A percentile compares a stretch with the other conserved stretches of the same genome.
phyloP scores from a whole-genome alignment of 2,113 vertebrate species.

The Rhinichthys klamathensis region DNA sequence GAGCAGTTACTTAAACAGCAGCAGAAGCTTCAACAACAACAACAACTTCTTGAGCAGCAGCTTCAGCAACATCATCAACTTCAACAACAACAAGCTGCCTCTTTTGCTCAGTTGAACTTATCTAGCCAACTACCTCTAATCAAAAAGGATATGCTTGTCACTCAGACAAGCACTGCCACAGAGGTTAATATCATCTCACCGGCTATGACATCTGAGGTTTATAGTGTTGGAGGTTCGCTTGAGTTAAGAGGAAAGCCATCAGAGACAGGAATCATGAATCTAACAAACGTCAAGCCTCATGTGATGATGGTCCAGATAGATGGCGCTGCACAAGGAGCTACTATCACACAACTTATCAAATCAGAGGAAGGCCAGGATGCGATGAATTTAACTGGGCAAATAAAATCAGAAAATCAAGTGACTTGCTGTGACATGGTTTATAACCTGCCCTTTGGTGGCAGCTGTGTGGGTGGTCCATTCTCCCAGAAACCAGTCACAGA shows the following conservation, averaged over 20 bases:
- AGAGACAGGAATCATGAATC: conserved; percentile 70
- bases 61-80: conserved; percentile 78
- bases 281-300: conserved; percentile 81
- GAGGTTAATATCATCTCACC: conserved; percentile 73
- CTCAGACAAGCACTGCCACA: conserved; percentile 78
- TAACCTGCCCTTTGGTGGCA: conserved; percentile 90
- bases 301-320: conserved; percentile 91
- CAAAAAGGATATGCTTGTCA: conserved; percentile 88
- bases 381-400: conserved; percentile 84
- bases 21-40: conserved; percentile 78
- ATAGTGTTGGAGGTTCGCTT: conserved; percentile 74
- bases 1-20: conserved; percentile 76
- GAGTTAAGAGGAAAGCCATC: conserved; percentile 83
- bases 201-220: conserved; percentile 76
- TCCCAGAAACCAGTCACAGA: conserved; percentile 76
- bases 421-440: conserved; percentile 96
- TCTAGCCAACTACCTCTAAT: conserved; percentile 78
- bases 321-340: conserved; percentile 69
- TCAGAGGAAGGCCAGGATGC: conserved; percentile 81
- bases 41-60: conserved; percentile 78
- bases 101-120: conserved; percentile 83
- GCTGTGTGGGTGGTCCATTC: conserved; percentile 84
- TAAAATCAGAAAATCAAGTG: conserved; percentile 89
- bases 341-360: conserved; percentile 88
- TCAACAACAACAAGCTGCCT: conserved; percentile 77